Percentiles rank a stretch among this genome's conserved stretches.
These are phyloP conservation scores for Leptobrachium ailaonicum DNA, from an alignment of 2,113 vertebrate species.

Conservation along the genomic window DNA sequence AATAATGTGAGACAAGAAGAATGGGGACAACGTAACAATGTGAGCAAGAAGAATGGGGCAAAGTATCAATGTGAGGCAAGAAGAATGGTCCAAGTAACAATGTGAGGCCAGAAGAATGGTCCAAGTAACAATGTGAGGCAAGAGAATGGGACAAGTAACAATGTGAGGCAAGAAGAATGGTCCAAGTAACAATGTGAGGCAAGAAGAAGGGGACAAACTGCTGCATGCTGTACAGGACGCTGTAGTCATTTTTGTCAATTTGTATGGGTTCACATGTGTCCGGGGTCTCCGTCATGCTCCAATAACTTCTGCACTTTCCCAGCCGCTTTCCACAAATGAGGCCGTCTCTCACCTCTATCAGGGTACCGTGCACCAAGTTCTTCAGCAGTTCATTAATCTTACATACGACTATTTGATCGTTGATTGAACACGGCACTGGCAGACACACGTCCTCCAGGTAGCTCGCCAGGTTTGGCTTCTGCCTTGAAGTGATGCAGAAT, in stretches of 20 bases:
- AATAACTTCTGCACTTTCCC: conserved; percentile 55
- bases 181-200: too few species aligned
- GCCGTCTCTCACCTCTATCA: conserved; percentile 57
- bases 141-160: too few species aligned
- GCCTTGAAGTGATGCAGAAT: conserved; percentile 65
- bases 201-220: conserved; percentile 56
- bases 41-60: too few species aligned
- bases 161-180: too few species aligned
- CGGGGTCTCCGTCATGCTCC: conserved; percentile 57
- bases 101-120: too few species aligned
- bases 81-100: too few species aligned
- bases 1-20: too few species aligned
- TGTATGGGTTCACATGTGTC: conserved; percentile 61
- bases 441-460: conserved; percentile 62
- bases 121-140: too few species aligned
- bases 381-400: conserved; percentile 69
- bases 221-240: conserved; percentile 60
- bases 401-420: conserved; percentile 59
- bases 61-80: too few species aligned
- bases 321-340: conserved; percentile 56
- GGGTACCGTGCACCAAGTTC: conserved; percentile 68
- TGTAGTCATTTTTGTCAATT: conserved; percentile 60
- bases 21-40: too few species aligned
- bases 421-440: conserved; percentile 64
- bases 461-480: conserved; percentile 31